phyloP scores from a whole-genome alignment of 2,888 invertebrate species.

The Pycnomerus fuliginosus region DNA sequence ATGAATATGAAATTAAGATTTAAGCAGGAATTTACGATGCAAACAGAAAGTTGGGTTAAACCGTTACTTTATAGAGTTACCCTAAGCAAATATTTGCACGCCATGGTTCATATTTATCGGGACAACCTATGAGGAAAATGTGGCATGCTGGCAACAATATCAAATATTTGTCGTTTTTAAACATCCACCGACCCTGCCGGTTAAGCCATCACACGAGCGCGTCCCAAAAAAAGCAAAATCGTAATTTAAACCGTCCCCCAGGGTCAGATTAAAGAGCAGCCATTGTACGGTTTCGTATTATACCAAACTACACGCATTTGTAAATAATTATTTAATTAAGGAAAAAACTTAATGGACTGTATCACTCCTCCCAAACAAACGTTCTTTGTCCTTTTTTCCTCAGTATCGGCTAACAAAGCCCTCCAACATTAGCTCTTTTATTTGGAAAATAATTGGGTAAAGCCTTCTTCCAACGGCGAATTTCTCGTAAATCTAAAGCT shows the following conservation, averaged over 20 bases:
- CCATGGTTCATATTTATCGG: constrained; percentile 15
- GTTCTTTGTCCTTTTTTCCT: too few species aligned
- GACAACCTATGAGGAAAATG: constrained; percentile 2
- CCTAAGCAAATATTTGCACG: constrained; percentile 28
- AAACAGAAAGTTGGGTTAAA: constrained; percentile 22
- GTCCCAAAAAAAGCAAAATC: constrained; percentile 8
- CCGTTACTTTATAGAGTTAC: constrained; percentile 23
- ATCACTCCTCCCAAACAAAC: too few species aligned
- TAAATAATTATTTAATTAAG: constrained; percentile 8
- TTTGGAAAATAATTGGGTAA: too few species aligned
- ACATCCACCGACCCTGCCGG: too few species aligned
- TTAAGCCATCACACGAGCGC: constrained; percentile 15
- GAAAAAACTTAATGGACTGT: constrained; percentile 5
- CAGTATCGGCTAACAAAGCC: too few species aligned
- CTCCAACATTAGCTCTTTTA: too few species aligned
- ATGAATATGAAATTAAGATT: constrained; percentile 22
- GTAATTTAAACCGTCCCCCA: constrained; percentile 13
- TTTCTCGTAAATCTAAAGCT: too few species aligned
- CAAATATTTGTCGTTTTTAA: constrained; percentile 17
- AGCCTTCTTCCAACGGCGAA: too few species aligned
- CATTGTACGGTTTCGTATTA: not conserved
- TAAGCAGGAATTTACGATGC: constrained; percentile 23
- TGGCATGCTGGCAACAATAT: constrained; percentile 2
- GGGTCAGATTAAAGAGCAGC: constrained; percentile 14
- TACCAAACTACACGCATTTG: constrained; percentile 3